Base-by-base conservation (phyloP, 1,140 invertebrate species). In the Leucophenga varia region DNA sequence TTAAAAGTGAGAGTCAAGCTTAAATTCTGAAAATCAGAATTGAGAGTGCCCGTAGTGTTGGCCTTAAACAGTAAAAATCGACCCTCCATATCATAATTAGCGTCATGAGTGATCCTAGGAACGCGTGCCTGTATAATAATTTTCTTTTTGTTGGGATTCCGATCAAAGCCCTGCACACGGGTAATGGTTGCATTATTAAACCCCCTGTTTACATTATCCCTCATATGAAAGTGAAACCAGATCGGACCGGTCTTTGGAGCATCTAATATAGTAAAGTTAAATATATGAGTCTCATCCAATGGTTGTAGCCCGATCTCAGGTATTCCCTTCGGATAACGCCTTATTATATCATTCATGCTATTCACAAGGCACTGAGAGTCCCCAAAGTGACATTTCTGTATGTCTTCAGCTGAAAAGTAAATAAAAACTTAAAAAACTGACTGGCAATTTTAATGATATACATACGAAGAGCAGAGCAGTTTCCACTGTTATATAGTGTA, bases 21-120 rank as follows among this genome's bases (percentile, higher is more conserved):
- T 21, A 64, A 32, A 20, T 64, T 64, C 14, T 60, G 57, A 18
- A 55, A 57, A 20, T 64, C 61, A 1, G 54, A 55, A 6, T 25
- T 6, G 19, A 60, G 1, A 12, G n/a, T 31, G 0, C 57, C 61
- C 1, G 61, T 64, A 21, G 54, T 49, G 31, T 64, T 60, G 12
- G 31, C 32, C 12, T 19, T 17, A 16, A 58, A 57, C 2, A 64
- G 7, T 9, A 64, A 12, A 14, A 46, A 3, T 3, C 17, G 37
- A 2, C 45, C 42, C 9, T 43, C n/a, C n/a, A n/a, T n/a, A n/a
- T n/a, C n/a, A n/a, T n/a, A n/a, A n/a, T n/a, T n/a, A n/a, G n/a
- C n/a, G n/a, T n/a, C n/a, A n/a, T n/a, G n/a, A n/a, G n/a, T n/a
- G n/a, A n/a, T n/a, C n/a, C n/a, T n/a, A n/a, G n/a, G n/a, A n/a